A percentile compares a stretch with the other conserved stretches of the same genome.
Conservation (phyloP, 92 coral and sea anemone genomes). For the Isaurus tuberculatus region DNA sequence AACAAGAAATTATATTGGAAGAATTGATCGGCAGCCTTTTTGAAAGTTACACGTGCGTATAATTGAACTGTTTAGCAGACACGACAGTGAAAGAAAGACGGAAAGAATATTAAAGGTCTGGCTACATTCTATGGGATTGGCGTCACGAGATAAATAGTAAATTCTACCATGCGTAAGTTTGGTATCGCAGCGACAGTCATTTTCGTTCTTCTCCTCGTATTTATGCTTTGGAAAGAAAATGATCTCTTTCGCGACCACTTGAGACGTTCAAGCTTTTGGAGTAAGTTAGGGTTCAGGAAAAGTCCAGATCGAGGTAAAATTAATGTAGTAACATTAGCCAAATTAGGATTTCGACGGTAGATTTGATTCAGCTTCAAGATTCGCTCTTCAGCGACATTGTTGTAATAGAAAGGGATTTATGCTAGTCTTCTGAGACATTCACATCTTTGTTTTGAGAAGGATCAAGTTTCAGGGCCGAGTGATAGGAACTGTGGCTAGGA, state of each 20-base stretch:
- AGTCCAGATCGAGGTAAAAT: neutral
- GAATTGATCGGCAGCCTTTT: neutral
- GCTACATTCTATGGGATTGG: neutral
- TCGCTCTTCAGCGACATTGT: constrained; percentile 16
- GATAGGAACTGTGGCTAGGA: neutral
- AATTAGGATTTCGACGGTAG: neutral
- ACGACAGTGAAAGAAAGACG: neutral
- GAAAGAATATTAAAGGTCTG: neutral
- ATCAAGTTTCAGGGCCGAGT: constrained; percentile 16
- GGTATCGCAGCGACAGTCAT: constrained; percentile 23
- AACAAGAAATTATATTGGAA: neutral
- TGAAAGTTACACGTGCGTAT: neutral
- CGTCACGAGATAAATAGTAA: neutral
- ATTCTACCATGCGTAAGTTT: constrained; percentile 12
- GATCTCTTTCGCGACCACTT: constrained; percentile 9
- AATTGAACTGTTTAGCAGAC: neutral
- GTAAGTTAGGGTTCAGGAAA: neutral
- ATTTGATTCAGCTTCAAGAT: constrained; percentile 5
- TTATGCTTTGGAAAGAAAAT: constrained; percentile 45
- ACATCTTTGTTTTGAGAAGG: constrained; percentile 22
- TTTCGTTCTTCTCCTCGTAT: constrained; percentile 10
- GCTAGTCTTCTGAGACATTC: neutral
- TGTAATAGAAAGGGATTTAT: neutral
- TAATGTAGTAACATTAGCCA: neutral
- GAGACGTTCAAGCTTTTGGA: constrained; percentile 29